Conservation (phyloP, 2,797 vertebrate genomes). For the Falco biarmicus region DNA sequence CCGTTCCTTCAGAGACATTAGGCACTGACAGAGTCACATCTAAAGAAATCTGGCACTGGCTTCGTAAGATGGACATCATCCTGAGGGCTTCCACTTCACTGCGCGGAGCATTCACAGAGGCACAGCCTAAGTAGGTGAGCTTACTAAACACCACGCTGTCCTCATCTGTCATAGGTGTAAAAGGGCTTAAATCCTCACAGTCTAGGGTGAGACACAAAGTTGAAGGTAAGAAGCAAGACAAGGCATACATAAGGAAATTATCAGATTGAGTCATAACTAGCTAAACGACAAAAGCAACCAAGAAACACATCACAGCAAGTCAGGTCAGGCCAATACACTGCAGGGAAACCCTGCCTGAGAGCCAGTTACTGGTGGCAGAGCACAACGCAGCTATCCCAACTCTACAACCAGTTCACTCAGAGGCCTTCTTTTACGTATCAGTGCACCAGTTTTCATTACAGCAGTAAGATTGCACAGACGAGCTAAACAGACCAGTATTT, state of each 20-base stretch:
- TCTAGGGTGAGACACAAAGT: conserved; percentile 47
- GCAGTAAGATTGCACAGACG: not conserved
- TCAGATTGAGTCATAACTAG: not conserved
- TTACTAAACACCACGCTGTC: conserved; percentile 98
- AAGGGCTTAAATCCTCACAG: conserved; percentile 79
- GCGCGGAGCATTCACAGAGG: conserved; percentile 95
- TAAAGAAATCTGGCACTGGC: conserved; percentile 93
- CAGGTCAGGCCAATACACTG: not conserved
- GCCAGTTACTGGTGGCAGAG: not conserved
- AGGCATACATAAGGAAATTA: rapidly evolving
- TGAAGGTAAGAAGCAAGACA: not conserved
- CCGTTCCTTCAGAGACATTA: conserved; percentile 95
- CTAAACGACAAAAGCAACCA: rapidly evolving
- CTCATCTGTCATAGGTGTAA: conserved; percentile 91
- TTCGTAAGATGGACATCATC: conserved; percentile 96
- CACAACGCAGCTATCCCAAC: not conserved
- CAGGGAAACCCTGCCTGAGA: not conserved
- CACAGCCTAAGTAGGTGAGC: conserved; percentile 96
- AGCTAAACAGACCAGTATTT: not conserved
- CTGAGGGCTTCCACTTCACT: conserved; percentile 96
- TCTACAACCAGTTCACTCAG: not conserved
- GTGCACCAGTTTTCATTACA: not conserved
- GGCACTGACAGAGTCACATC: conserved; percentile 96
- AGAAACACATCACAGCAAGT: not conserved
- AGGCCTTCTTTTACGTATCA: not conserved